These are phyloP conservation scores for Epinotia demarniana DNA, from an alignment of 2,888 invertebrate genomes.

Conservation along the genomic window DNA sequence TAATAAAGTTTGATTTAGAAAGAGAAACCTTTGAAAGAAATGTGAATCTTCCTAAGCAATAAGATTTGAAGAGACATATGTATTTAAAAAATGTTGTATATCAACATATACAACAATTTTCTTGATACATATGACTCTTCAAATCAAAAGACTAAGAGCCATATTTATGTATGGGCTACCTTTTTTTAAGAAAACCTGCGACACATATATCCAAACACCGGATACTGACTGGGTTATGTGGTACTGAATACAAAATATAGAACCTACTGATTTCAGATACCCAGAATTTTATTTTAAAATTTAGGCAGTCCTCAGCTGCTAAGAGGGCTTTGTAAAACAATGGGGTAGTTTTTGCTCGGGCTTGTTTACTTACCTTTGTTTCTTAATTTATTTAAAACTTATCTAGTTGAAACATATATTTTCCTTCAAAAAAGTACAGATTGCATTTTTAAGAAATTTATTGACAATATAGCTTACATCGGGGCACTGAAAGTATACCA, in stretches of 20 bases:
- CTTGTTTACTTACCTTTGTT: neutral
- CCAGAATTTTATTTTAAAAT: too few relatives aligned
- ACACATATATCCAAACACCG: too few relatives aligned
- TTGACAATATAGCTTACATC: neutral
- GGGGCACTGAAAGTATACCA: neutral
- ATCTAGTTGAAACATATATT: neutral
- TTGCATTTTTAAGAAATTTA: neutral
- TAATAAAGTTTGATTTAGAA: neutral
- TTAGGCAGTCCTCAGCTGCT: neutral
- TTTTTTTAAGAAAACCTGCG: too few relatives aligned
- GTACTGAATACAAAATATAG: too few relatives aligned
- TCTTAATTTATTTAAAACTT: neutral
- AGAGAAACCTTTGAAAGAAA: neutral
- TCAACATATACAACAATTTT: too few relatives aligned
- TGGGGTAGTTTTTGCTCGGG: neutral
- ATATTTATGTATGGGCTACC: too few relatives aligned
- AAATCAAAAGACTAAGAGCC: too few relatives aligned
- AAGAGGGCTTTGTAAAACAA: neutral
- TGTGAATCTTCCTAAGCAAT: neutral
- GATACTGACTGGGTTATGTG: too few relatives aligned
- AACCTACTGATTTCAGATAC: too few relatives aligned
- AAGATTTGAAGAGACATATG: too few relatives aligned
- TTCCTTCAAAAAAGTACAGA: neutral
- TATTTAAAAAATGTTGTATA: too few relatives aligned
- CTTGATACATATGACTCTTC: too few relatives aligned